Evolutionary conservation across 2,113 vertebrate genomes (phyloP).

Genomic region (Origma solitaria): DNA sequence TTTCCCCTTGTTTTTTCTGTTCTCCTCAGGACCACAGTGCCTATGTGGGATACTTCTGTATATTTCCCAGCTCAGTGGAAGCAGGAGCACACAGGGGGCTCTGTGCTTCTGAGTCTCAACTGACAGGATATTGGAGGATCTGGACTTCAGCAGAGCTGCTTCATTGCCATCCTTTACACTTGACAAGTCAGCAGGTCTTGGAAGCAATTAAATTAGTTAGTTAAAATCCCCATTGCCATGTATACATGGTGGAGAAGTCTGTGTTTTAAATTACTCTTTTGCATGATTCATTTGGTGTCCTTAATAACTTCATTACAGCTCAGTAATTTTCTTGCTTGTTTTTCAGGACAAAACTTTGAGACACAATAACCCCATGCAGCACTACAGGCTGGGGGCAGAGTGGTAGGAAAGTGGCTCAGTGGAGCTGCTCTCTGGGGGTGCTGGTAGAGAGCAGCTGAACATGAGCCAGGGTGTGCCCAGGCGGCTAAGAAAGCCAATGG

Average conservation of each 20-base stretch:
- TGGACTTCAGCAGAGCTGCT: not conserved
- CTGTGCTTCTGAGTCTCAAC: not conserved
- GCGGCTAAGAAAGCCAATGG: not conserved
- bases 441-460: not conserved
- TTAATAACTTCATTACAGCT: not conserved
- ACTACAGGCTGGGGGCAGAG: not conserved
- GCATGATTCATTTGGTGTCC: not conserved
- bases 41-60: not conserved
- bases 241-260: fast-evolving
- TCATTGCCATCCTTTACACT: not conserved
- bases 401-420: not conserved
- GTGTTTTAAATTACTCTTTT: not conserved
- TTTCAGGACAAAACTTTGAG: not conserved
- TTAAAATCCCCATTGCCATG: not conserved
- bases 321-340: not conserved
- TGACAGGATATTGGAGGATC: not conserved
- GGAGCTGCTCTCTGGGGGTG: not conserved
- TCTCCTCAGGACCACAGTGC: not conserved
- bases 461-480: fast-evolving
- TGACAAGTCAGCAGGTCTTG: not conserved
- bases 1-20: not conserved
- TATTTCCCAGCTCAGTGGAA: not conserved
- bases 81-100: not conserved
- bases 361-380: not conserved
- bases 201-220: not conserved